These are phyloP conservation scores for Xyrauchen texanus DNA, from an alignment of 2,113 vertebrate genomes.

Conservation along the genomic window DNA sequence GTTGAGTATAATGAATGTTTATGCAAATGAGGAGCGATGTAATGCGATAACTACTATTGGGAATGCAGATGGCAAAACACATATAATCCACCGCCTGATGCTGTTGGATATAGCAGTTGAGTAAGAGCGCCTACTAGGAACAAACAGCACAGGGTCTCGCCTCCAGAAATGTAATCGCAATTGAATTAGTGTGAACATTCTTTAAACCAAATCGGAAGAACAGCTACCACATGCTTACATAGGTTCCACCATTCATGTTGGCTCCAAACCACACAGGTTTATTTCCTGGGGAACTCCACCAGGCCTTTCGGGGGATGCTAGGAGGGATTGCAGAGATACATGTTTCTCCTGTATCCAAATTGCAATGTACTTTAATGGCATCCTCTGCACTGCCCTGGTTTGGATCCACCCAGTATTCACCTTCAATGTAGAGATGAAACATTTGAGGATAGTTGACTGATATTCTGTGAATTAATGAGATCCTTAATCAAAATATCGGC, in stretches of 20 bases:
- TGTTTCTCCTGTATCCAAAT: conserved; percentile 96
- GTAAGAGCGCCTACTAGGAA: too few species aligned
- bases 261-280: conserved; percentile 94
- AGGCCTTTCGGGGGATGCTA: conserved; percentile 86
- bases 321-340: conserved; percentile 90
- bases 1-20: too few species aligned
- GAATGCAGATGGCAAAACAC: too few species aligned
- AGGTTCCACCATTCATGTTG: conserved; percentile 89
- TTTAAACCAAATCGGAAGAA: neutral
- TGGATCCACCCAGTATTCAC: conserved; percentile 97
- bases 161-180: too few species aligned
- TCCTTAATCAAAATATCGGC: too few species aligned
- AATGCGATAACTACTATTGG: too few species aligned
- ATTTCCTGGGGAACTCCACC: conserved; percentile 84
- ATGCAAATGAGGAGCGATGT: too few species aligned
- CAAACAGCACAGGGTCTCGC: too few species aligned
- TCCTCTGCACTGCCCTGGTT: conserved; percentile 96
- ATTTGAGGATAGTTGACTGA: neutral
- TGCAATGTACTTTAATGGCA: conserved; percentile 93
- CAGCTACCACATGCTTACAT: conserved; percentile 72
- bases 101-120: too few species aligned
- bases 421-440: conserved; percentile 62
- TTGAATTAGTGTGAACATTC: too few species aligned
- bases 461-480: neutral
- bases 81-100: too few species aligned